Evolutionary conservation across 2,888 invertebrate genomes (phyloP).

Genomic region (Mesorhabditis belari): DNA sequence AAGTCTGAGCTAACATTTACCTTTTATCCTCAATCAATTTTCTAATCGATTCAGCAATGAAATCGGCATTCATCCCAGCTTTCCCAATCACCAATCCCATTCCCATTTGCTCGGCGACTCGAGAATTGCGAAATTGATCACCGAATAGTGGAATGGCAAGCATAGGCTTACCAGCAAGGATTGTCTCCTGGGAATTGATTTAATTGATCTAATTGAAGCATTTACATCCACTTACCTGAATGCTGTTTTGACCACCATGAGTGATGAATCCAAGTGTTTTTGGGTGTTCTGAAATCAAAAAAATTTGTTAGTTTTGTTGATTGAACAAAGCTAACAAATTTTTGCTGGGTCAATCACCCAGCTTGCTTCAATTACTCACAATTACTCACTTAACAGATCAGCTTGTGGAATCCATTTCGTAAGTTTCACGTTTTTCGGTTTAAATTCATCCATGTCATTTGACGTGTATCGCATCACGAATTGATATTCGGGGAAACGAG

Average conservation of each 20-base stretch:
- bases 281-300: constrained; percentile 64
- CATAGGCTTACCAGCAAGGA: constrained; percentile 28
- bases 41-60: constrained; percentile 7
- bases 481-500: constrained; percentile 25
- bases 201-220: not conserved
- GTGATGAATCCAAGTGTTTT: constrained; percentile 68
- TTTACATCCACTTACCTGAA: constrained; percentile 59
- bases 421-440: constrained; percentile 27
- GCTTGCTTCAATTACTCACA: too few species aligned
- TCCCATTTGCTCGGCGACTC: constrained; percentile 31
- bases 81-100: constrained; percentile 4
- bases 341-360: too few species aligned
- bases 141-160: constrained; percentile 33
- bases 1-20: constrained; percentile 1
- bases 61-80: constrained; percentile 2
- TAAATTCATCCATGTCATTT: constrained; percentile 11
- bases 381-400: constrained; percentile 21
- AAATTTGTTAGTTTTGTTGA: too few species aligned
- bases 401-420: constrained; percentile 39
- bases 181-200: constrained; percentile 25
- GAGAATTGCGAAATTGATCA: constrained; percentile 32
- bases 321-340: too few species aligned
- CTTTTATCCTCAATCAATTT: constrained; percentile 7
- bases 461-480: constrained; percentile 29
- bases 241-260: constrained; percentile 69